Evolutionary conservation across 2,888 invertebrate genomes (phyloP).

Genomic region (Lasioglossum oenotherae): DNA sequence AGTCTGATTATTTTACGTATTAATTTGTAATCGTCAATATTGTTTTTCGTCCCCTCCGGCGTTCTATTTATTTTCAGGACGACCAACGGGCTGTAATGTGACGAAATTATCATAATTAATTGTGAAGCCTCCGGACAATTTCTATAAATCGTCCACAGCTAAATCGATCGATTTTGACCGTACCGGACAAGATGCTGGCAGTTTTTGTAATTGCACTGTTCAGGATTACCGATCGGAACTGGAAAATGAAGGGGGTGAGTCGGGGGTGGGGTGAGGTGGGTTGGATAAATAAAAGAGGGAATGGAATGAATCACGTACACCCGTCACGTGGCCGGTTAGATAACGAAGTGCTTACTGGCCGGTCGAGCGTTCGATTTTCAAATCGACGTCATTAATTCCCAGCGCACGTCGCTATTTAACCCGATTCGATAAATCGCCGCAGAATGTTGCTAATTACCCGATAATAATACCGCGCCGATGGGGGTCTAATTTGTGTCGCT

Average conservation of each 20-base stretch:
- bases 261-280: neutral
- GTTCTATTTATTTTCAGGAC: neutral
- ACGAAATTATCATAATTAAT: neutral
- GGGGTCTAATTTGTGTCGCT: conserved; percentile 43
- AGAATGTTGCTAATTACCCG: conserved; percentile 67
- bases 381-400: conserved; percentile 64
- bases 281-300: conserved; percentile 12
- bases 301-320: conserved; percentile 39
- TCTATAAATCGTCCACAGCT: neutral
- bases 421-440: conserved; percentile 66
- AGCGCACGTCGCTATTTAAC: conserved; percentile 62
- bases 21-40: neutral
- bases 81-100: neutral
- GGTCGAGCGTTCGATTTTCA: conserved; percentile 49
- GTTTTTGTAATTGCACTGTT: neutral
- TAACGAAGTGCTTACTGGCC: conserved; percentile 58
- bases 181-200: neutral
- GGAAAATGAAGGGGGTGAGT: no score
- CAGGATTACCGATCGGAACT: neutral
- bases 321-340: conserved; percentile 45
- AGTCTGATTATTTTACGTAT: neutral
- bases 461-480: conserved; percentile 56
- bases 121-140: neutral
- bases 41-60: neutral
- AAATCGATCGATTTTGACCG: neutral